Conservation (phyloP, 2,113 vertebrate species). For the Ivindomyrus marchei region DNA sequence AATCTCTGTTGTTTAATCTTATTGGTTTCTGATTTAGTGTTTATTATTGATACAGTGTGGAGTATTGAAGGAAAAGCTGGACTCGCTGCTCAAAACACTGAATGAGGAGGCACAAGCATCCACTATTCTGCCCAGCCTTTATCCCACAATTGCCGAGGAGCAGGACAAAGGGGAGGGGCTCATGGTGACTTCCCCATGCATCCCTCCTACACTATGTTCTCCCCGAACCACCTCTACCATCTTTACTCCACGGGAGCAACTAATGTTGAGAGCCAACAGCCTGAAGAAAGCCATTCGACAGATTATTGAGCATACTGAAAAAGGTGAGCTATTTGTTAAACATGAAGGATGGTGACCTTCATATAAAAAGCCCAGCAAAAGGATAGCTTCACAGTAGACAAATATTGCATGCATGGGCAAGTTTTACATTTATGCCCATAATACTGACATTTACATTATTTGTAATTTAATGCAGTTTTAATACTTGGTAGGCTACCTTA, state of each 20-base stretch:
- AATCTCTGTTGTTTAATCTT: neutral
- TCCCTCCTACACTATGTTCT: constrained; percentile 47
- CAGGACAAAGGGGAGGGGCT: constrained; percentile 68
- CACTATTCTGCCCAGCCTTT: constrained; percentile 65
- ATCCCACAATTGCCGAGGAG: constrained; percentile 88
- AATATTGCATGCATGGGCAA: neutral
- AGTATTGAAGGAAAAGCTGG: constrained; percentile 89
- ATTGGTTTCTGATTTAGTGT: neutral
- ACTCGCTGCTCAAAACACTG: constrained; percentile 84
- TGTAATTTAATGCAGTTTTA: neutral
- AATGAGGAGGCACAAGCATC: constrained; percentile 86
- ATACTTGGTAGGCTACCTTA: neutral
- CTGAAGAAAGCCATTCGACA: constrained; percentile 96
- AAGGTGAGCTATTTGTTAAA: constrained; percentile 61
- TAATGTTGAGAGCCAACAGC: constrained; percentile 95
- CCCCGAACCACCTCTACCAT: constrained; percentile 62
- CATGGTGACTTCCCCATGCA: constrained; percentile 40
- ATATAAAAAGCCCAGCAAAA: neutral
- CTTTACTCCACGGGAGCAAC: constrained; percentile 87
- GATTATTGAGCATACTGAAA: constrained; percentile 94
- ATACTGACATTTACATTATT: neutral
- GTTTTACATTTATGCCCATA: neutral
- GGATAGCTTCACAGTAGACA: neutral
- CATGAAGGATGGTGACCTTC: neutral
- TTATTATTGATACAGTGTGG: constrained; percentile 66